Evolutionary conservation across 2,888 invertebrate species (phyloP).

Genomic region (Heteropelma amictum): DNA sequence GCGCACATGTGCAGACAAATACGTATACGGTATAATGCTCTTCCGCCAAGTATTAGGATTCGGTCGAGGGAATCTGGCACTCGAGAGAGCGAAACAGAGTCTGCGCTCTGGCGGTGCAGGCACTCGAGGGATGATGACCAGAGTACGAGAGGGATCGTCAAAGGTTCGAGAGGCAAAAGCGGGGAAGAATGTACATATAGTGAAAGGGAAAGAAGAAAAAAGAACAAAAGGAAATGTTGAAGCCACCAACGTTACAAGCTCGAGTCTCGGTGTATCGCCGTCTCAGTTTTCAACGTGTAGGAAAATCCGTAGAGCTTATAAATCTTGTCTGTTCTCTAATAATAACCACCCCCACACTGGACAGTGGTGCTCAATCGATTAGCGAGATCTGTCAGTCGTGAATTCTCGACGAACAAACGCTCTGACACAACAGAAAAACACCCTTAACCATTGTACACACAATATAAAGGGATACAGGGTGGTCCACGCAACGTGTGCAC

Average conservation of each 20-base stretch:
- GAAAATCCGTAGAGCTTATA: conserved; percentile 47
- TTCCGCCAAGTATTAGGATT: conserved; percentile 30
- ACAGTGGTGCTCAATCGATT: conserved; percentile 57
- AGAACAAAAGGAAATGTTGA: neutral
- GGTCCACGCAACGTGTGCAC: neutral
- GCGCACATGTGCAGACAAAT: neutral
- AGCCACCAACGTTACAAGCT: conserved; percentile 15
- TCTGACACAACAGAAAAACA: neutral
- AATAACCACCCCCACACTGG: conserved; percentile 57
- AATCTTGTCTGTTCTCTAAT: conserved; percentile 51
- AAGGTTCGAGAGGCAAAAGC: conserved; percentile 35
- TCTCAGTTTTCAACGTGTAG: conserved; percentile 41
- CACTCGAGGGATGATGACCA: conserved; percentile 49
- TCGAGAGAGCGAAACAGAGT: conserved; percentile 13
- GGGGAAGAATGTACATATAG: conserved; percentile 18
- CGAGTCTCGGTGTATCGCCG: conserved; percentile 15
- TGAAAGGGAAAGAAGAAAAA: conserved; percentile 14
- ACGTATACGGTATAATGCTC: conserved; percentile 13
- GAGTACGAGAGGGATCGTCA: conserved; percentile 36
- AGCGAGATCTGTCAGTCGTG: neutral
- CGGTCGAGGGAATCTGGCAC: conserved; percentile 21
- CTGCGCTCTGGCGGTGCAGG: conserved; percentile 27
- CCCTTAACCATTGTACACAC: neutral
- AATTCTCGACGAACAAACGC: conserved; percentile 10
- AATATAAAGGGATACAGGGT: neutral